Evolutionary conservation across 2,113 vertebrate genomes (phyloP), one percentile per base, ranked within the genome.

Genomic region (Mesitornis unicolor): DNA sequence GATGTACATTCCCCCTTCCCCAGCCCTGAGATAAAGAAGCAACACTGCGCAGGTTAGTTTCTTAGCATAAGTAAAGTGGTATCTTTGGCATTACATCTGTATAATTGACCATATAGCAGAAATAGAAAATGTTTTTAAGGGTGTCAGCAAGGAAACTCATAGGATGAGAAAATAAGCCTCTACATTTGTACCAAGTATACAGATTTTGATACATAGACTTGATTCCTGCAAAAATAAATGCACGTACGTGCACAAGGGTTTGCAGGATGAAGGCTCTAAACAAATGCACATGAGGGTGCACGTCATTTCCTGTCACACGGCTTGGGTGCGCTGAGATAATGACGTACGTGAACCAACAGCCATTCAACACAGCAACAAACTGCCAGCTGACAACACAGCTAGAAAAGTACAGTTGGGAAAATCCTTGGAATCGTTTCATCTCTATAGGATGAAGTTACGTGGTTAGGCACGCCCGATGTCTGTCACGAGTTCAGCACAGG

Each of bases 31-130:
- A 12, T 64, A 68, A 57, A 20, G 1, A 40, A 92, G 92, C 71
- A 0, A 86, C 88, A 93, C 38, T 1, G 35, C 38, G 54, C 33
- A 45, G 29, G 94, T 97, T 96, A 97, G 95, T 95, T 96, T 93
- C 82, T 90, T 53, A 77, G 64, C 93, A 28, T 90, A 64, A 86
- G 73, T 93, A 96, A 96, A 96, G 93, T 96, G 96, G 94, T 96
- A 94, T 97, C 95, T 97, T 97, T 79, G 73, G 65, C 61, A 87
- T 79, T 77, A 68, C 81, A 89, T 96, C 50, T 51, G 17, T 61
- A 12, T 76, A 26, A 78, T 86, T 93, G 60, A 84, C 84, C 81
- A 75, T 31, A 20, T 33, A 64, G 31, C 31, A 91, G 73, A 89
- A 87, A 89, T 7, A 81, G 26, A 71, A 6, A 9, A 11, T 74